Percentiles rank a stretch among this genome's conserved stretches.
These are phyloP conservation scores for Antechinus stuartii DNA, from an alignment of 2,113 vertebrate species.

Conservation along the genomic window DNA sequence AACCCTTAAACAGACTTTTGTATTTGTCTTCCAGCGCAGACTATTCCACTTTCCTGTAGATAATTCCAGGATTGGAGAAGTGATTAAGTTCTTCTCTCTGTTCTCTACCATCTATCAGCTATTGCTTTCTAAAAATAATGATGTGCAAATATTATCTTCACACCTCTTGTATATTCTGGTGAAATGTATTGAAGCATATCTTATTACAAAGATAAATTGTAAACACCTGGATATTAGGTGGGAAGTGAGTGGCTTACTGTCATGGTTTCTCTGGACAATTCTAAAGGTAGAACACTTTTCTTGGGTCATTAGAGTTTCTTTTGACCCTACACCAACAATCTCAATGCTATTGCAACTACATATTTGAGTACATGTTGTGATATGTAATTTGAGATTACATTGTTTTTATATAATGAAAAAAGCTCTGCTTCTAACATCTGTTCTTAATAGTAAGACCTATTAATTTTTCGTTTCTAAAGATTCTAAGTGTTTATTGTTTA, in stretches of 20 bases:
- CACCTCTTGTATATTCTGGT: not conserved
- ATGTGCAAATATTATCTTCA: not conserved
- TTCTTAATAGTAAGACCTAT: not conserved
- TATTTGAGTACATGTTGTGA: not conserved
- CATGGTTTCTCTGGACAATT: no score
- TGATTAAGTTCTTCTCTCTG: not conserved
- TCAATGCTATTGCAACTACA: not conserved
- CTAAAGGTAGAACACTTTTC: not conserved
- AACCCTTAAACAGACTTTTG: not conserved
- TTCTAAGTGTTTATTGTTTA: not conserved
- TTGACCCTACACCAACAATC: not conserved
- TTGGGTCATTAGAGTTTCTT: not conserved
- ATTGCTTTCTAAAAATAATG: not conserved
- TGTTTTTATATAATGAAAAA: not conserved
- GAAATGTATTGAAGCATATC: not conserved
- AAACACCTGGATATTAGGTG: not conserved
- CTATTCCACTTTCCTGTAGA: not conserved
- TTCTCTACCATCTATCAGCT: not conserved
- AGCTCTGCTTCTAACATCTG: not conserved
- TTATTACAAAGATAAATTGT: not conserved
- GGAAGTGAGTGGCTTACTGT: not conserved
- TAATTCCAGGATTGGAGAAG: not conserved
- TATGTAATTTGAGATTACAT: not conserved
- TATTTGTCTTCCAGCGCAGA: not conserved
- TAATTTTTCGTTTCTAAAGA: not conserved